Evolutionary conservation across 2,888 invertebrate genomes (phyloP), one percentile per base, ranked within the genome.

Genomic region (Temnothorax unifasciatus): DNA sequence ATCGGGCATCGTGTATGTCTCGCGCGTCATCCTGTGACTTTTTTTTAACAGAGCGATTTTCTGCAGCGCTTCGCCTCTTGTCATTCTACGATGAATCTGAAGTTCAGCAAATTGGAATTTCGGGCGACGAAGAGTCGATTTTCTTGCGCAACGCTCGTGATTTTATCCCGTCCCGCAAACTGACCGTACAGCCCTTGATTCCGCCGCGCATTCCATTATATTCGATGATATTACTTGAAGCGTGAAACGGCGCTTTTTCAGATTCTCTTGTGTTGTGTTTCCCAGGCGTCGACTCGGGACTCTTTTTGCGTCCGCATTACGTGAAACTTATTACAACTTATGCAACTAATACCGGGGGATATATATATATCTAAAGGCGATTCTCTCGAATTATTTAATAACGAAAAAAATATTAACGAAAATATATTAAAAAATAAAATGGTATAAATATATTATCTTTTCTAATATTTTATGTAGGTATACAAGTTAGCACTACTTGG

Each of bases 251-350:
- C 64, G 76, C 82, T 89, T 87, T 89, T 89, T 89, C 59, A 71
- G 54, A 61, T 81, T 89, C 89, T 82, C 86, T 83, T 66, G 83
- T 82, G 84, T 61, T 84, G 88, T 82, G 63, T 85, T 88, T 88
- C 86, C 82, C 64, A 82, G 81, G 82, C 83, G 75, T 88, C 83
- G 69, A 57, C 13, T 74, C 79, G 61, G 66, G 83, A 82, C 29
- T 54, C 84, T 89, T 89, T 89, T 87, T 89, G 88, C 84, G 63
- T 41, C 25, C 50, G 57, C 68, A 84, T 89, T 89, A 86, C 89
- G 86, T 74, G 88, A 89, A 85, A 83, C 86, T 85, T 86, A 88
- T 89, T 89, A 86, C 88, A 79, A 73, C 84, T 89, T 89, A 88
- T 88, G 88, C 85, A 89, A 88, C 88, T 77, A 66, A 83, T 85